phyloP scores from a whole-genome alignment of 2,113 vertebrate genomes.

The Anoplopoma fimbria region DNA sequence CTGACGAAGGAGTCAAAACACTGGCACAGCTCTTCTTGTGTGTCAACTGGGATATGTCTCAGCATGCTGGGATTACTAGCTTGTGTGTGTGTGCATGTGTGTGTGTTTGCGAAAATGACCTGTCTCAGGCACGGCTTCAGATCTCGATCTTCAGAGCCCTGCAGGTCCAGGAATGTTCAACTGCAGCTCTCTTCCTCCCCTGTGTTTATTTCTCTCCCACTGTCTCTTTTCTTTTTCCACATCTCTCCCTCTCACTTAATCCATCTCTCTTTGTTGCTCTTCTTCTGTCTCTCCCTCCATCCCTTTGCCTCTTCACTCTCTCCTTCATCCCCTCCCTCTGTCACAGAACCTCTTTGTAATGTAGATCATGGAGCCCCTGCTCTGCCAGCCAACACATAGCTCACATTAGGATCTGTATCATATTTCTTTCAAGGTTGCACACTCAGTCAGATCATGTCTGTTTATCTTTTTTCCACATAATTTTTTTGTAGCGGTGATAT shows the following conservation, averaged over 20 bases:
- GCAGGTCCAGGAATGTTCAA: constrained; percentile 69
- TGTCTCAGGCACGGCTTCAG: constrained; percentile 51
- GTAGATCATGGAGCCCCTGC: constrained; percentile 16
- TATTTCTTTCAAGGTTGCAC: constrained; percentile 55
- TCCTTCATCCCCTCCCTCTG: neutral
- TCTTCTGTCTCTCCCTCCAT: constrained; percentile 33
- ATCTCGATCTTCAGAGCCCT: constrained; percentile 70
- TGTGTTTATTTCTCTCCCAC: constrained; percentile 57
- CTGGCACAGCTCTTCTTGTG: constrained; percentile 26
- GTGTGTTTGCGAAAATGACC: constrained; percentile 46
- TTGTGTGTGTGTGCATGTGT: constrained; percentile 4
- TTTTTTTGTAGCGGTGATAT: constrained; percentile 4
- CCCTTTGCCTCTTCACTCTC: constrained; percentile 46
- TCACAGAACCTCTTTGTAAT: constrained; percentile 41
- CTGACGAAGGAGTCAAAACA: constrained; percentile 60
- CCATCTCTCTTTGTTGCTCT: constrained; percentile 48
- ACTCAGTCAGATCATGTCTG: constrained; percentile 44
- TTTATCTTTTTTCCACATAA: constrained; percentile 60
- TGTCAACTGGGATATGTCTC: constrained; percentile 46
- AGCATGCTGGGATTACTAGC: constrained; percentile 37
- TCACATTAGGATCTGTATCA: constrained; percentile 52
- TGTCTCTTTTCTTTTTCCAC: constrained; percentile 33
- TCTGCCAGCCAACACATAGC: constrained; percentile 43
- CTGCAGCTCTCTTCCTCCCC: constrained; percentile 40
- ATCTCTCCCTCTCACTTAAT: constrained; percentile 41